phyloP scores from a whole-genome alignment of 2,888 invertebrate genomes.

The Thereva nobilitata region DNA sequence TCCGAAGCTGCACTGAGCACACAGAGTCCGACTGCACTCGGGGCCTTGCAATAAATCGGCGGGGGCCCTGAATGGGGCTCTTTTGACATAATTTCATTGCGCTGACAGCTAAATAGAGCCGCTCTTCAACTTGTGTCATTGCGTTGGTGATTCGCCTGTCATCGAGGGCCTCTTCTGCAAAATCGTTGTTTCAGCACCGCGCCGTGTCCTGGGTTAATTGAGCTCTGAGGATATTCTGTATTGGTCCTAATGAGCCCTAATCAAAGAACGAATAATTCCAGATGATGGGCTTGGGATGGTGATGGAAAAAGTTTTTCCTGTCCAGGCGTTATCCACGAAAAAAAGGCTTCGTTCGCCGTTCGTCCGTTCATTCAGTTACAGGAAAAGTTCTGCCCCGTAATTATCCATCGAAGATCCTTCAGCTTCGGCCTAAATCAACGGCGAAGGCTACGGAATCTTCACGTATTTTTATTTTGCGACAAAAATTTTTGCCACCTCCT shows the following conservation, averaged over 20 bases:
- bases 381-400: conserved; percentile 1
- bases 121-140: conserved; percentile 6
- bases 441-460: background rate
- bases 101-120: conserved; percentile 24
- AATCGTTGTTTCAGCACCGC: too few relatives aligned
- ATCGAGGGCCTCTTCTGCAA: too few relatives aligned
- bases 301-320: conserved; percentile 8
- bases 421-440: conserved; percentile 16
- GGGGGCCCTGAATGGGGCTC: conserved; percentile 19
- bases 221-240: conserved; percentile 4
- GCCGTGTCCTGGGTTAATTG: conserved; percentile 1
- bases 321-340: conserved; percentile 1
- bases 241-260: conserved; percentile 21
- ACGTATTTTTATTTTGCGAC: conserved; percentile 18
- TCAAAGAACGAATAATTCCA: conserved; percentile 1
- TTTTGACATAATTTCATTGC: conserved; percentile 23
- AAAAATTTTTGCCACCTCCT: conserved; percentile 9
- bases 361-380: background rate
- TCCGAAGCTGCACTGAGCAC: too few relatives aligned
- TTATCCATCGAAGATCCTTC: conserved; percentile 17
- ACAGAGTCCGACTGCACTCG: background rate
- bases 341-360: background rate
- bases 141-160: too few relatives aligned
- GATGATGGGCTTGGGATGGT: too few relatives aligned
- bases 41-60: conserved; percentile 1